Evolutionary conservation across 2,888 invertebrate genomes (phyloP).

Genomic region (Calameuta filiformis): DNA sequence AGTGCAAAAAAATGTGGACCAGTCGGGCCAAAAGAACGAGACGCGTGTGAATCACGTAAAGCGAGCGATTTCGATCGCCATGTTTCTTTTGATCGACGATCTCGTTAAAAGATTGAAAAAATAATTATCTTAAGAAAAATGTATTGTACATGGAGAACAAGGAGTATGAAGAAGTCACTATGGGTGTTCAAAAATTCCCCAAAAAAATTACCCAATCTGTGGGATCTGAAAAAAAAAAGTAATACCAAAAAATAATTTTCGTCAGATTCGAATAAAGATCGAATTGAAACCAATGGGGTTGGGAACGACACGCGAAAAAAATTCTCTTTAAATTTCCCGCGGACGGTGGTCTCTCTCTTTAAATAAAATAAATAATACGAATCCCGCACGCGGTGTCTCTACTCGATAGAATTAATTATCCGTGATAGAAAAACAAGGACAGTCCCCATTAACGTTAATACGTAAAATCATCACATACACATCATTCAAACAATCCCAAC

Average conservation of each 20-base stretch:
- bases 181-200: too few relatives aligned
- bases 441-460: background rate
- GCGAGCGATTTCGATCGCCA: background rate
- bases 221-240: background rate
- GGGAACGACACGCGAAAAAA: too few relatives aligned
- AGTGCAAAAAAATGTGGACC: conserved; percentile 11
- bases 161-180: too few relatives aligned
- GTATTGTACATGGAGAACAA: too few relatives aligned
- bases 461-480: background rate
- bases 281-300: background rate
- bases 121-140: background rate
- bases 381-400: background rate
- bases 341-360: background rate
- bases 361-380: background rate
- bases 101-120: background rate
- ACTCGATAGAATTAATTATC: background rate
- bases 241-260: too few relatives aligned
- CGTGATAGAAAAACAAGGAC: background rate
- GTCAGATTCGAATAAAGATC: background rate
- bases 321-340: too few relatives aligned
- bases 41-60: conserved; percentile 25
- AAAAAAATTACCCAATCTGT: too few relatives aligned
- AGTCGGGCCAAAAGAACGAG: background rate
- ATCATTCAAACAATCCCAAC: background rate
- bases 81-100: background rate